These are phyloP conservation scores for Tuberolachnus salignus DNA, from an alignment of 2,888 invertebrate genomes.

Conservation along the genomic window DNA sequence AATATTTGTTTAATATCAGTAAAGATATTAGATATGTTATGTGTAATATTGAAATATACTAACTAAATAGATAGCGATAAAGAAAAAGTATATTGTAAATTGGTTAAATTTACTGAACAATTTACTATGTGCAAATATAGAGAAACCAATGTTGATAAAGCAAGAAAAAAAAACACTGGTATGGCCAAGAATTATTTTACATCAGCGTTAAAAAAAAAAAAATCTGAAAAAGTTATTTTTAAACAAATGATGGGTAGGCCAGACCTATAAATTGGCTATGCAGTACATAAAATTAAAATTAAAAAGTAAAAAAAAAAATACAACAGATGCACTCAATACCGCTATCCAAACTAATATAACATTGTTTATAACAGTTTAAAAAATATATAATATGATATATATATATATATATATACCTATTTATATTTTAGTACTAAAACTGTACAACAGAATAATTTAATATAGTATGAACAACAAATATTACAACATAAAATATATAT, in stretches of 20 bases:
- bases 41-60: no score
- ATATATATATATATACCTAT: no score
- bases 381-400: not conserved
- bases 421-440: not conserved
- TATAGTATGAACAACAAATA: not conserved
- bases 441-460: not conserved
- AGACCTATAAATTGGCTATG: not conserved
- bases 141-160: not conserved
- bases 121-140: no score
- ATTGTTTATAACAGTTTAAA: not conserved
- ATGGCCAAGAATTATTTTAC: not conserved
- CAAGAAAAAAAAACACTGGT: not conserved
- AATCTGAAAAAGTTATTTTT: not conserved
- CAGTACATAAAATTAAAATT: not conserved
- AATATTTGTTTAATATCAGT: no score
- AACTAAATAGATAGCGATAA: no score
- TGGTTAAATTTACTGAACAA: no score
- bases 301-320: constrained; percentile 15
- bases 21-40: no score
- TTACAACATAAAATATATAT: not conserved
- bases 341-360: not conserved
- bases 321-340: not conserved
- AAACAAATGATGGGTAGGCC: not conserved
- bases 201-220: not conserved
- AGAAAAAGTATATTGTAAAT: no score